Evolutionary conservation across 2,797 vertebrate genomes (phyloP).

Genomic region (Dendrocincla tyrannina): DNA sequence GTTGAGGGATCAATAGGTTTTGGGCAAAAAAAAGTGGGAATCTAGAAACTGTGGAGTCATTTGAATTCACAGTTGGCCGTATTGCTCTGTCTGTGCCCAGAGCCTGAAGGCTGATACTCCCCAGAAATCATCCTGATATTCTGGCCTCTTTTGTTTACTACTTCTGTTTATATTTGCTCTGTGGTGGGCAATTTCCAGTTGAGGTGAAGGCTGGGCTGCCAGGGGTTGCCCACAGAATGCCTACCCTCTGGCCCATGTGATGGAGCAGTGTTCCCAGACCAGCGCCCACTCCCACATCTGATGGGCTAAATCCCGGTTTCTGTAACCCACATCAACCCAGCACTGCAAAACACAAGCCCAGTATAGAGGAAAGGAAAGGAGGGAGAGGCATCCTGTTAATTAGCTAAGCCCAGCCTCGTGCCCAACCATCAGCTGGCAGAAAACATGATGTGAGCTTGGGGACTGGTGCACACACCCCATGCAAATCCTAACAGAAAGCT

Average conservation of each 20-base stretch:
- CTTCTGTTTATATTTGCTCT: not conserved
- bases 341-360: not conserved
- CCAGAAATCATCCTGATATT: not conserved
- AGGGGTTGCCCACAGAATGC: fast-evolving
- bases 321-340: not conserved
- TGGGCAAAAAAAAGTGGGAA: not conserved
- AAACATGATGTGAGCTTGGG: fast-evolving
- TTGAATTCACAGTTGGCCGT: not conserved
- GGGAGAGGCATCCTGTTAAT: not conserved
- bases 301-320: not conserved
- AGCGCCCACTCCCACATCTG: fast-evolving
- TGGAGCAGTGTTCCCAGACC: not conserved
- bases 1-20: not conserved
- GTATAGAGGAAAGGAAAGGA: not conserved
- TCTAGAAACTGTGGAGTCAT: not conserved
- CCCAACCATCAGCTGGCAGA: not conserved
- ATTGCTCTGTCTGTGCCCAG: not conserved
- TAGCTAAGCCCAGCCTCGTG: not conserved
- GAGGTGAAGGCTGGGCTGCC: not conserved
- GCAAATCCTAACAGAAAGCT: not conserved
- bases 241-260: not conserved
- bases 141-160: not conserved
- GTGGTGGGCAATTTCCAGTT: not conserved
- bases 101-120: not conserved
- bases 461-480: no score